Conservation (phyloP, 2,888 invertebrate genomes). For the Trichogramma dendrolimi region DNA sequence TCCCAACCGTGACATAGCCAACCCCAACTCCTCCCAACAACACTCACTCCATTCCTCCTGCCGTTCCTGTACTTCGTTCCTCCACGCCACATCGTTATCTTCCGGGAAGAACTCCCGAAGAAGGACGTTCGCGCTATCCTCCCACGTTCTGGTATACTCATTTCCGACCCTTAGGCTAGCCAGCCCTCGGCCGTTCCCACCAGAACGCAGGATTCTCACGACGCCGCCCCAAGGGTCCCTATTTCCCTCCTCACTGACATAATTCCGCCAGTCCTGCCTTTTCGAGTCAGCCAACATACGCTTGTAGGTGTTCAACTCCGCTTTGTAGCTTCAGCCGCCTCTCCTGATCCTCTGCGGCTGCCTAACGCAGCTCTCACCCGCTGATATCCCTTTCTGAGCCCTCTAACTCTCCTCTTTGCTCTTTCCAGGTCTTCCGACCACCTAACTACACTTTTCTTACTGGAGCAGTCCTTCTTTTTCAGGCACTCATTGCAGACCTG, state of each 20-base stretch:
- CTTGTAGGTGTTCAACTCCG: not conserved
- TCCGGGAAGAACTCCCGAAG: conserved; percentile 2
- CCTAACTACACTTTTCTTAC: not conserved
- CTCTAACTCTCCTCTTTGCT: not conserved
- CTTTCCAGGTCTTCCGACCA: not conserved
- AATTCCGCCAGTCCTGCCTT: conserved; percentile 11
- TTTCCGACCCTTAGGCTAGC: not conserved
- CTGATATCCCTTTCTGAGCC: not conserved
- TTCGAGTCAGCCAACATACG: not conserved
- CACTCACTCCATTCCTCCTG: not conserved
- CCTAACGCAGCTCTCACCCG: not conserved
- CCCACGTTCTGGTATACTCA: conserved; percentile 5
- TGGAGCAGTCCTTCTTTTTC: not conserved
- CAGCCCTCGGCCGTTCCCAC: not conserved
- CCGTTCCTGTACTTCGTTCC: too few relatives aligned
- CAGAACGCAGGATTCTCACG: not conserved
- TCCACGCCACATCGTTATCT: not conserved
- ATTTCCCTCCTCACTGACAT: not conserved
- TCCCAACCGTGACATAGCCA: not conserved
- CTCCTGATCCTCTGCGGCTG: not conserved
- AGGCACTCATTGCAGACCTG: conserved; percentile 1
- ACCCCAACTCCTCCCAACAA: not conserved
- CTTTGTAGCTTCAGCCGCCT: not conserved
- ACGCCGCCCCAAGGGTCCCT: not conserved
- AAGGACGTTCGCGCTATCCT: not conserved